phyloP scores from a whole-genome alignment of 2,888 invertebrate genomes.

The Idaea dimidiata region DNA sequence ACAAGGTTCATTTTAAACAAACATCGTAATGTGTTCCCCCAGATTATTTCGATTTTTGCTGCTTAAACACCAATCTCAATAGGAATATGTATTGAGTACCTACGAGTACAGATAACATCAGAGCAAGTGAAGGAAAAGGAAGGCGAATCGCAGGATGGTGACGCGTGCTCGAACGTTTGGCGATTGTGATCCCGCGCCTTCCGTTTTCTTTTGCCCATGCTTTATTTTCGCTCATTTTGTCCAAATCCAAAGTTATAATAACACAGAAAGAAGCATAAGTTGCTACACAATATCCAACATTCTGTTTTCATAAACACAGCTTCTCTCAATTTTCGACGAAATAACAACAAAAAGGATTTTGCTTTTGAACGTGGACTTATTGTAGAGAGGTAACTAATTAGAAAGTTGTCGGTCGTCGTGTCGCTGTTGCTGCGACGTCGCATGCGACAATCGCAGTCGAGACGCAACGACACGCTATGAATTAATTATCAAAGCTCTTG shows the following conservation, averaged over 20 bases:
- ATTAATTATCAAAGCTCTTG: constrained; percentile 52
- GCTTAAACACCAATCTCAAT: neutral
- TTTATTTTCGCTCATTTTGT: neutral
- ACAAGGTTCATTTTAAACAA: constrained; percentile 25
- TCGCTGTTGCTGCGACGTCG: constrained; percentile 19
- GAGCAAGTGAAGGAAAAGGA: no score
- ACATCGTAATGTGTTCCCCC: constrained; percentile 12
- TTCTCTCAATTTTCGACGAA: neutral
- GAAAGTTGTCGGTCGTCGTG: constrained; percentile 25
- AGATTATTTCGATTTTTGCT: neutral
- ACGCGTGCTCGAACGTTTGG: no score
- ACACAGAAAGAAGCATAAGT: neutral
- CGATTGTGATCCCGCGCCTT: no score
- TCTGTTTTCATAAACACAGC: neutral
- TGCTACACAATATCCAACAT: neutral
- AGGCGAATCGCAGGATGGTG: no score
- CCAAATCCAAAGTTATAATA: neutral
- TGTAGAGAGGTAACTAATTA: neutral
- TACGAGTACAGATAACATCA: no score
- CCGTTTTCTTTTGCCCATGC: no score
- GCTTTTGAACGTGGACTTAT: neutral
- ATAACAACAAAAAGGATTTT: neutral
- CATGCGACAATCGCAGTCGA: constrained; percentile 8
- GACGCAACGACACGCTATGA: constrained; percentile 38
- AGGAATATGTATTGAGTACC: no score